Evolutionary conservation across 2,888 invertebrate genomes (phyloP), one percentile per base, ranked within the genome.

Genomic region (Ochropleura leucogaster): DNA sequence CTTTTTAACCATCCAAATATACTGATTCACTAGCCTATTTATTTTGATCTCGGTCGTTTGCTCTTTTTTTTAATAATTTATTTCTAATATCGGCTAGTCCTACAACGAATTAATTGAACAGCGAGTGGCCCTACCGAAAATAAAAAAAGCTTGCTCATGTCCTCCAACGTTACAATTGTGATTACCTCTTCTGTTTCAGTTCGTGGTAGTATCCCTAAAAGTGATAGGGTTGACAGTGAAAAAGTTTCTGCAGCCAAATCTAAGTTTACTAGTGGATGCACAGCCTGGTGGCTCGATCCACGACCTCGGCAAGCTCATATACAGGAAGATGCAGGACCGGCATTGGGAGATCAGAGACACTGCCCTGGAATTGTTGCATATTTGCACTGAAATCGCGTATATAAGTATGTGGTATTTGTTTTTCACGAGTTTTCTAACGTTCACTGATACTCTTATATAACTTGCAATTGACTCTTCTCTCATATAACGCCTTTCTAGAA

Each of bases 301-400:
- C 77, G 97, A 97, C 77, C 92, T 98, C 12, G 98, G 98, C 0
- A 97, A 97, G 16, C 97, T 98, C 16, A 96, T 98, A 8, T 97
- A 97, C 68, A 97, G 97, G 91, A 97, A 98, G 89, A 94, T 98
- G 90, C 97, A 98, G 84, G 98, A 98, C 89, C 93, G 96, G 6
- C 96, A 97, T 67, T 98, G 98, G 98, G 98, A 98, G 92, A 97
- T 98, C 1, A 96, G 98, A 57, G 98, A 98, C 86, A 98, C 98
- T 7, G 97, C 98, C 0, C 90, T 98, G 46, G 98, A 98, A 91
- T 94, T 98, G 59, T 93, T 98, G 10, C 97, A 97, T 62, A 97
- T 98, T 0, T 97, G 98, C 89, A 97, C 97, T 0, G 96, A 96
- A 60, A 97, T 98, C 82, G 97, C 98, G 0, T 97, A 97, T 90